A percentile compares a stretch with the other conserved stretches of the same genome.
Conservation (phyloP, 2,113 vertebrate species). For the Rattus norvegicus region GRCr8 NC_086021.1:141623001-141623500, state of each 20-base stretch:
- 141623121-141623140: neutral
- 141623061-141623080: slow-evolving; percentile 14
- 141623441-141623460: neutral
- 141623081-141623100: neutral
- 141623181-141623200: neutral
- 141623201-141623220: neutral
- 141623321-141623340: neutral
- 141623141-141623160: neutral
- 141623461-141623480: neutral
- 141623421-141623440: neutral
- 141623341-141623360: neutral
- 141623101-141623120: neutral
- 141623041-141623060: neutral
- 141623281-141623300: no score
- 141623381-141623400: neutral
- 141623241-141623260: neutral
- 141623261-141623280: no score
- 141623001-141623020: neutral
- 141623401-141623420: neutral
- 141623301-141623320: no score
- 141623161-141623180: neutral
- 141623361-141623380: neutral
- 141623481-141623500: neutral
- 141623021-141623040: neutral
- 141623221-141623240: neutral